Conservation (phyloP, 2,888 invertebrate species). For the Malthinus seriepunctatus region DNA sequence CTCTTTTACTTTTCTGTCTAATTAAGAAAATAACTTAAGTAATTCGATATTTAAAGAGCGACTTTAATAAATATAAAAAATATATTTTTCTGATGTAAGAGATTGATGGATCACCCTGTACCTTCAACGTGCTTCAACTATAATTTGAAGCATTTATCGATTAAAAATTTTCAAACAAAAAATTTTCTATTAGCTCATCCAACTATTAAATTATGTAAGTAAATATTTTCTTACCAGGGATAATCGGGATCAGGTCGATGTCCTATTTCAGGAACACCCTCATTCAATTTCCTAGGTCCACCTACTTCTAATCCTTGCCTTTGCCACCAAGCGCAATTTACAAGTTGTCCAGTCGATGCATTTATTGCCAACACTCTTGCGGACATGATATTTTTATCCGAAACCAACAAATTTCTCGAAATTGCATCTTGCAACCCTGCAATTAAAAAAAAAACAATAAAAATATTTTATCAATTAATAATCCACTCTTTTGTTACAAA, state of each 20-base stretch:
- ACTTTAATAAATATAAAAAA: no score
- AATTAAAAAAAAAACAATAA: slow-evolving; percentile 25
- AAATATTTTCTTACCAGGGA: slow-evolving; percentile 64
- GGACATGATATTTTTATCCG: slow-evolving; percentile 62
- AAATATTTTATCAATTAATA: neutral
- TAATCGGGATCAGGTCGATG: slow-evolving; percentile 68
- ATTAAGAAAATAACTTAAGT: no score
- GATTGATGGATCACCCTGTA: no score
- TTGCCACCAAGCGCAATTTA: slow-evolving; percentile 65
- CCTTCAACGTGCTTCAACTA: no score
- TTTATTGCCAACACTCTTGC: slow-evolving; percentile 66
- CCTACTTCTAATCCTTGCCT: slow-evolving; percentile 62
- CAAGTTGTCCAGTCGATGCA: slow-evolving; percentile 62
- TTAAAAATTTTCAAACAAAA: no score
- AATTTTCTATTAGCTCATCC: neutral
- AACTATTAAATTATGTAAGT: neutral
- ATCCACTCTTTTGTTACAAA: neutral
- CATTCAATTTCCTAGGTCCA: slow-evolving; percentile 54
- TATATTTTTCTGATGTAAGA: no score
- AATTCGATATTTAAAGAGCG: no score
- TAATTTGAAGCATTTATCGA: no score
- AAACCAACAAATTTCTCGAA: slow-evolving; percentile 70
- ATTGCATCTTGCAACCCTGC: slow-evolving; percentile 74
- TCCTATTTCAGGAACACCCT: slow-evolving; percentile 58
- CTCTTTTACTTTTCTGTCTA: no score